Evolutionary conservation across 2,797 vertebrate species (phyloP).

Genomic region (Crypturellus tataupa): DNA sequence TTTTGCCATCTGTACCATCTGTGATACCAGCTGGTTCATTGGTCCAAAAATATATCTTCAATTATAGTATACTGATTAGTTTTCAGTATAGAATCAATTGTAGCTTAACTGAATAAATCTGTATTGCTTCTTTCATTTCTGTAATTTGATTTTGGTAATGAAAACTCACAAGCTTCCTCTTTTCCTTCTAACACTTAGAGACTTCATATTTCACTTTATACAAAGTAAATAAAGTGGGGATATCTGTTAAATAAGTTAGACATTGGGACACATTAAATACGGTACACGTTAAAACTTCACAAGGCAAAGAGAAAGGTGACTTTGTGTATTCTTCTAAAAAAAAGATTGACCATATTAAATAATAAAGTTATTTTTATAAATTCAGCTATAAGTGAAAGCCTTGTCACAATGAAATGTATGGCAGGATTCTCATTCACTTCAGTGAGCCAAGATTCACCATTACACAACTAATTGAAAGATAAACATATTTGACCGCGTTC

Average conservation of each 20-base stretch:
- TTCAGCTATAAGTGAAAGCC: background rate
- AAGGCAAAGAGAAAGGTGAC: background rate
- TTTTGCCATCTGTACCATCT: conserved; percentile 77
- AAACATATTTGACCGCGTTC: background rate
- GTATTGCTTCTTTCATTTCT: background rate
- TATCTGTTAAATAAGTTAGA: background rate
- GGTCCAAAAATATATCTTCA: conserved; percentile 74
- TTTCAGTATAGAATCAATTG: conserved; percentile 71
- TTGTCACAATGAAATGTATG: accelerated
- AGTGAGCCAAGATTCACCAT: background rate
- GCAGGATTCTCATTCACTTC: background rate
- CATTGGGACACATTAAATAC: background rate
- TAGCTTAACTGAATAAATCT: conserved; percentile 51
- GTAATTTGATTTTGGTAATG: conserved; percentile 21
- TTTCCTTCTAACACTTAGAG: background rate
- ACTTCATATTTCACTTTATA: background rate
- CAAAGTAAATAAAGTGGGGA: background rate
- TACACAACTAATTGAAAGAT: background rate
- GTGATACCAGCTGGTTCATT: conserved; percentile 76
- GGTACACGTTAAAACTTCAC: background rate
- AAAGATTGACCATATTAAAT: background rate
- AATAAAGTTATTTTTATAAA: background rate
- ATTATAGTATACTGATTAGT: conserved; percentile 70
- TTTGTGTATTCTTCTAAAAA: background rate
- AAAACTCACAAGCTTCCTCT: background rate